These are phyloP conservation scores for Altica lythri DNA, from an alignment of 2,888 invertebrate species.

Conservation along the genomic window DNA sequence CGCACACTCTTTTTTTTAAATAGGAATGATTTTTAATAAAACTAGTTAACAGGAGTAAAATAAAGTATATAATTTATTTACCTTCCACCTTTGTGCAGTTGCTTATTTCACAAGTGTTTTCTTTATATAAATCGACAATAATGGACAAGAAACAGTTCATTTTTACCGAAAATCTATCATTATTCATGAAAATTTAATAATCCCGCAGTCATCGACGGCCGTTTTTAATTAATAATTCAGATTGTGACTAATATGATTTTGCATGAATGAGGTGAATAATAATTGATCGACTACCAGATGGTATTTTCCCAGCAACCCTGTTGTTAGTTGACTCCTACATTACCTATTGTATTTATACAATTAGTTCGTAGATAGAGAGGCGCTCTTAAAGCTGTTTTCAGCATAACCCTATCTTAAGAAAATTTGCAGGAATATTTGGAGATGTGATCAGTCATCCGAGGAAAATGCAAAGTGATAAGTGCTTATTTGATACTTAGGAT, in stretches of 20 bases:
- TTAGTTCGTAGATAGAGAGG: constrained; percentile 5
- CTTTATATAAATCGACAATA: not conserved
- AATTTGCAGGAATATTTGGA: not conserved
- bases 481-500: too few species aligned
- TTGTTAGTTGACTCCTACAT: constrained; percentile 21
- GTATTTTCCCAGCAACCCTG: constrained; percentile 36
- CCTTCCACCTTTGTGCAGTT: too few species aligned
- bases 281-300: constrained; percentile 41
- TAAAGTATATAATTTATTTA: too few species aligned
- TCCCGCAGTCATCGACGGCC: not conserved
- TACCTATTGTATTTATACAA: constrained; percentile 23
- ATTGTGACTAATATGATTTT: constrained; percentile 38
- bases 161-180: constrained; percentile 3
- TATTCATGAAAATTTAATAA: constrained; percentile 1
- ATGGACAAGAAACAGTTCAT: not conserved
- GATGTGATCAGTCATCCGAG: not conserved
- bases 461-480: too few species aligned
- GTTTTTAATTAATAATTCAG: constrained; percentile 36
- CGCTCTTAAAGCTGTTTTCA: constrained; percentile 3
- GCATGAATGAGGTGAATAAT: constrained; percentile 40
- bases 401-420: not conserved
- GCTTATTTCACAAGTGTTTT: not conserved
- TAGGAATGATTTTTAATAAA: too few species aligned
- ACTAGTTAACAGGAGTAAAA: too few species aligned
- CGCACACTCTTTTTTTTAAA: too few species aligned